A percentile compares a stretch with the other conserved stretches of the same genome.
Conservation (phyloP, 2,888 invertebrate species). For the Andrena marginata region DNA sequence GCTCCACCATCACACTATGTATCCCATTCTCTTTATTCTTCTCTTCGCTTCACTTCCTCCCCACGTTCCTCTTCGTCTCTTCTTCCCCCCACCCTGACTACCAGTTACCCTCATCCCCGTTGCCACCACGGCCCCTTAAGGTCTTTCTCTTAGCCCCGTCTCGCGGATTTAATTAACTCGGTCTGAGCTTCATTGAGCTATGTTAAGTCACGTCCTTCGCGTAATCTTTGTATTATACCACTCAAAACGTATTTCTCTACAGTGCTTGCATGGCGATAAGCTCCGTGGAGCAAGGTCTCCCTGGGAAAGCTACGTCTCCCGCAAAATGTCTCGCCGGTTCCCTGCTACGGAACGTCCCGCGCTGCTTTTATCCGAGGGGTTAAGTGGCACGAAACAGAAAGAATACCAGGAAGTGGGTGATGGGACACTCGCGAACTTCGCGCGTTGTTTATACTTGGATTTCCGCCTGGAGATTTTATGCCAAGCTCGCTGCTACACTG, state of each 20-base stretch:
- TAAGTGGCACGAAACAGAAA: slow-evolving; percentile 46
- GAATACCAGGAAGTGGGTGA: slow-evolving; percentile 39
- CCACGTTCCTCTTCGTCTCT: background rate
- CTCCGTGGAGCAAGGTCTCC: slow-evolving; percentile 27
- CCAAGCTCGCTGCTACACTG: background rate
- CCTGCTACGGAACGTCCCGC: slow-evolving; percentile 28
- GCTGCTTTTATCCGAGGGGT: slow-evolving; percentile 39
- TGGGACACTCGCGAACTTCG: slow-evolving; percentile 33
- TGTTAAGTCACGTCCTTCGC: slow-evolving; percentile 78
- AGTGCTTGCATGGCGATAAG: slow-evolving; percentile 58
- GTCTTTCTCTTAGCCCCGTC: slow-evolving; percentile 9
- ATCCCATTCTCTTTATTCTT: background rate
- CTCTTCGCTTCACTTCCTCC: background rate
- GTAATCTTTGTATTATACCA: slow-evolving; percentile 79
- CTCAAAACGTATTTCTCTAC: slow-evolving; percentile 73
- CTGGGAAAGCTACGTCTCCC: slow-evolving; percentile 25
- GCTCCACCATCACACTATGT: background rate
- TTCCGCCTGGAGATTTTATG: background rate
- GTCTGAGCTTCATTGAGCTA: slow-evolving; percentile 79
- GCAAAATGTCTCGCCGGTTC: slow-evolving; percentile 25
- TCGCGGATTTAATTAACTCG: slow-evolving; percentile 79
- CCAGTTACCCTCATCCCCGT: slow-evolving; percentile 46
- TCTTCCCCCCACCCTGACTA: background rate
- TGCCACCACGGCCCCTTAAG: background rate
- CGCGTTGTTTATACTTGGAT: slow-evolving; percentile 22